A percentile compares a stretch with the other conserved stretches of the same genome.
Conservation (phyloP, 2,888 invertebrate species). For the Drosophila flavopinicola region DNA sequence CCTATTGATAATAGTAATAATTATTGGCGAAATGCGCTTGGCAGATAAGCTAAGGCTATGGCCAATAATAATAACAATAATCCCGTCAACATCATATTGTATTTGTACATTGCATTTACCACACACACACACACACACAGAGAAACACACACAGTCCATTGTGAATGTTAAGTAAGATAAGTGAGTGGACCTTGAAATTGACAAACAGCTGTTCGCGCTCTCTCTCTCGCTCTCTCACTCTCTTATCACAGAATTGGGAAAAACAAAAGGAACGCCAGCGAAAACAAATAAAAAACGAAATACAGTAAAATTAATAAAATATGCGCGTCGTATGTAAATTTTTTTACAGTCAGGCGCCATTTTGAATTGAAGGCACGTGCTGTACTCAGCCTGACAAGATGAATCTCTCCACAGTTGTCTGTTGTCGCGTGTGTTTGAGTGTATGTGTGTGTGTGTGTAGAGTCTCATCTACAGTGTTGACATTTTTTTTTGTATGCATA, state of each 20-base stretch:
- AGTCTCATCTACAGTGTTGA: constrained; percentile 25
- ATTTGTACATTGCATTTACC: constrained; percentile 34
- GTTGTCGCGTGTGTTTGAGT: neutral
- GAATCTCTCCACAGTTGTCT: constrained; percentile 26
- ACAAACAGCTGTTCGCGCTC: constrained; percentile 63
- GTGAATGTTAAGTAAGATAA: constrained; percentile 64
- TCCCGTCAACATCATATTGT: constrained; percentile 30
- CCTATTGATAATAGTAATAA: constrained; percentile 59
- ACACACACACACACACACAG: constrained; percentile 16
- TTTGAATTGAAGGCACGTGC: constrained; percentile 53
- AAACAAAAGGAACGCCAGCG: constrained; percentile 20
- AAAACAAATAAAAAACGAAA: constrained; percentile 20
- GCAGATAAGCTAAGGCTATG: constrained; percentile 57
- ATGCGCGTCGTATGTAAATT: constrained; percentile 24
- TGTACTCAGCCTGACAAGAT: constrained; percentile 4
- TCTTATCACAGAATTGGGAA: constrained; percentile 31
- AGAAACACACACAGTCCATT: constrained; percentile 17
- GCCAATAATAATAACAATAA: constrained; percentile 30
- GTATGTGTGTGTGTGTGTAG: constrained; percentile 9
- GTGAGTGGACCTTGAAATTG: constrained; percentile 66
- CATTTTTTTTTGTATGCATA: constrained; percentile 1
- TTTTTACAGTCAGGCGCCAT: constrained; percentile 30
- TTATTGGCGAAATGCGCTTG: constrained; percentile 66
- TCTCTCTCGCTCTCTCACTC: constrained; percentile 7
- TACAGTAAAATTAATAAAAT: constrained; percentile 36